phyloP scores from a whole-genome alignment of 2,888 invertebrate genomes.

The Tenthredo amoena region DNA sequence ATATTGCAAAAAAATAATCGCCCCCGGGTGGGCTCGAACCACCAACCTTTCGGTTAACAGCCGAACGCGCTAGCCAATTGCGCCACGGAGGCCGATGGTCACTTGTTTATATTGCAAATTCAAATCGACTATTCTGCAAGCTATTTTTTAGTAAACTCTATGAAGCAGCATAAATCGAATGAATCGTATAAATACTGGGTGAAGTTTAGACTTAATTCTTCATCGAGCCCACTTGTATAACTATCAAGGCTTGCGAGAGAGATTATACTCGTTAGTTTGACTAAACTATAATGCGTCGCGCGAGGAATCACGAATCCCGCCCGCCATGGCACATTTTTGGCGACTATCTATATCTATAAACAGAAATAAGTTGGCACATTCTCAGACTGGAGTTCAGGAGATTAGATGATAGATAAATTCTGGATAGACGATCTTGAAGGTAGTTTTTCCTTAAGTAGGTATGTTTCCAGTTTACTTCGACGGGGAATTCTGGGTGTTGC shows the following conservation, averaged over 20 bases:
- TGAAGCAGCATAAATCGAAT: background rate
- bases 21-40: slow-evolving; percentile 99
- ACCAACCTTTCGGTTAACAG: slow-evolving; percentile 99
- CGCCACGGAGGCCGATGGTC: slow-evolving; percentile 88
- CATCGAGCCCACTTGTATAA: background rate
- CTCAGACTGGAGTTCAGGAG: background rate
- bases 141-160: background rate
- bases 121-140: background rate
- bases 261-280: background rate
- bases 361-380: background rate
- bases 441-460: slow-evolving; percentile 3
- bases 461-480: slow-evolving; percentile 19
- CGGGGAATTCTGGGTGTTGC: slow-evolving; percentile 34
- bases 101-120: background rate
- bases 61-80: slow-evolving; percentile 99
- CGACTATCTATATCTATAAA: background rate
- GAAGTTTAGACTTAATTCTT: background rate
- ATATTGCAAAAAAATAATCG: slow-evolving; percentile 79
- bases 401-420: background rate
- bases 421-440: background rate
- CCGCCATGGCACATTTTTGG: background rate
- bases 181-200: background rate
- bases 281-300: background rate
- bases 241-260: background rate
- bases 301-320: background rate